Conservation (phyloP, 23 tunicate genomes). For the Aplidium turbinatum region DNA sequence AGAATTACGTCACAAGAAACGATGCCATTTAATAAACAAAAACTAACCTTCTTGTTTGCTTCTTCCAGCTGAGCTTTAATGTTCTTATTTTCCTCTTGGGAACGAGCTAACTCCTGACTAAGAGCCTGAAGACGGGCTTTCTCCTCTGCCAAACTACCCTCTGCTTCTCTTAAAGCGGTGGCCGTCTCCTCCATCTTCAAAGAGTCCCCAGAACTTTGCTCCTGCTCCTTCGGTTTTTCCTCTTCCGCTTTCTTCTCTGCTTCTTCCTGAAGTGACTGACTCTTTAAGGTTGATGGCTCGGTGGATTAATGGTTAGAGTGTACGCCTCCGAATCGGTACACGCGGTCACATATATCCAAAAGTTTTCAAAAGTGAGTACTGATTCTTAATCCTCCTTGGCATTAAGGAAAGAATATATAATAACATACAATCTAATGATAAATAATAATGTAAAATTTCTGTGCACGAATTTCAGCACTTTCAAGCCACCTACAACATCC, state of each 20-base stretch:
- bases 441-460: no score
- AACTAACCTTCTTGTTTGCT: conserved; percentile 30
- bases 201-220: conserved; percentile 25
- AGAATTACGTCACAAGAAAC: background rate
- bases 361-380: no score
- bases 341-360: no score
- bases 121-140: conserved; percentile 44
- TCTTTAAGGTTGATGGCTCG: no score
- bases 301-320: no score
- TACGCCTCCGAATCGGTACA: no score
- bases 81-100: conserved; percentile 28
- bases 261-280: conserved; percentile 13
- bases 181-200: conserved; percentile 18
- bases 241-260: conserved; percentile 31
- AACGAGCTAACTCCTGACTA: conserved; percentile 36
- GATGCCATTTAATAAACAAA: background rate
- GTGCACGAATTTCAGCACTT: no score
- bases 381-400: no score
- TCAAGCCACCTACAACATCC: no score
- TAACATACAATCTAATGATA: no score
- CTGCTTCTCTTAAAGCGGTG: conserved; percentile 47
- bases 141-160: conserved; percentile 54
- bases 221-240: conserved; percentile 13
- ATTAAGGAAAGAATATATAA: no score
- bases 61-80: conserved; percentile 26